Evolutionary conservation across 2,888 invertebrate genomes (phyloP), one percentile per base, ranked within the genome.

Genomic region (Dendrolimus pini): DNA sequence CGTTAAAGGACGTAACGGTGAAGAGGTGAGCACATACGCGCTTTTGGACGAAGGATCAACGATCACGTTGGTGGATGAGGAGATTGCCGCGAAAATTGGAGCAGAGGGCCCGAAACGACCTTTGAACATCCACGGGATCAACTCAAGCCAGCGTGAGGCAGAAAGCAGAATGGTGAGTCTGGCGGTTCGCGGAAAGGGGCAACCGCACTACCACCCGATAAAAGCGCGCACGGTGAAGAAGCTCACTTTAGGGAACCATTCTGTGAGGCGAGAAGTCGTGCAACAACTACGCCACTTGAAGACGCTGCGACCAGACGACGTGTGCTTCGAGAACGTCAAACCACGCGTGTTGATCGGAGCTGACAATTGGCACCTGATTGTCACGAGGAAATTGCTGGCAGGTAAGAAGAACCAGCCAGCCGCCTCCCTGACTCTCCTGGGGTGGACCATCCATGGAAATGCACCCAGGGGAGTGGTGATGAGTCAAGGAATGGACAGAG

Each of bases 41-140:
- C 54, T 62, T 0, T 41, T 63, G 52, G 62, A 62, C 41, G 64
- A 64, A 12, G 64, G 64, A 1, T 57, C 58, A 9, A 64, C 64
- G 1, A 52, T 57, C 6, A 60, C 63, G 1, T 14, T 64, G 0
- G 55, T 61, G 7, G 59, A 59, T 8, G 9, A 47, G 7, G 14
- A 30, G 1, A n/a, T 62, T 0, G 60, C 61, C 1, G 42, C n/a
- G 1, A 47, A 41, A 3, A 56, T 63, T 0, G 63, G 61, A 47
- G 53, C 52, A 1, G 7, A 12, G 0, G 61, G 64, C 6, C 58
- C 60, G 1, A 9, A 7, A 12, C 56, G 56, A 1, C 14, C 54
- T 1, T 41, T 63, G 1, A 10, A 13, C 7, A 52, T 63, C 0
- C 55, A 61, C 12, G 57, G 30, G 0, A 59, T 64, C 42, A 57